Conservation (phyloP, 37 sponge, comb jelly and placozoan genomes). For the Oscarella lobularis region DNA sequence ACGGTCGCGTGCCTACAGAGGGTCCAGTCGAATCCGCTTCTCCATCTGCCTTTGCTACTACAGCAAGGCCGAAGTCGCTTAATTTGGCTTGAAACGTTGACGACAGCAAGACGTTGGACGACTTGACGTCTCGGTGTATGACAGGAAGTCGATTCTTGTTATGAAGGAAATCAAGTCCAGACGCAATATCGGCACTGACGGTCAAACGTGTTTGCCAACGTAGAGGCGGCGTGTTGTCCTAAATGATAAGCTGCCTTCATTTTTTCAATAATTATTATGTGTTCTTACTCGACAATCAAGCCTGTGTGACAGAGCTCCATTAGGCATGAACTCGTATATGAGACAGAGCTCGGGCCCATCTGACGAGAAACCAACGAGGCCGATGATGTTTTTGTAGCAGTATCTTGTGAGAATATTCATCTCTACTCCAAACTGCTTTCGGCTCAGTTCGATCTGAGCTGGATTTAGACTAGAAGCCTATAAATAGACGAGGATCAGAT, state of each 20-base stretch:
- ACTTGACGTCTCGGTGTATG: conserved; percentile 86
- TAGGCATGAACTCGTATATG: not conserved
- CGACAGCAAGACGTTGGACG: conserved; percentile 63
- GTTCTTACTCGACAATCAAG: not conserved
- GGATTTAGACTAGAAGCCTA: not conserved
- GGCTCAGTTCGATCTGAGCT: not conserved
- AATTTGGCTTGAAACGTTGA: not conserved
- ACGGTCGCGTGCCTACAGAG: not conserved
- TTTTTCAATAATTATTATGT: too few relatives aligned
- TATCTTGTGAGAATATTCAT: not conserved
- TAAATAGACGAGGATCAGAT: not conserved
- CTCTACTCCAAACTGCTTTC: conserved; percentile 1
- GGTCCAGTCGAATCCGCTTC: not conserved
- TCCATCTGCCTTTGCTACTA: not conserved
- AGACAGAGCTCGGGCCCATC: conserved; percentile 1
- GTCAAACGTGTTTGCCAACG: not conserved
- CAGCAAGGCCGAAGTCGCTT: not conserved
- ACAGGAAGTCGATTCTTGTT: conserved; percentile 25
- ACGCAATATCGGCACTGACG: not conserved
- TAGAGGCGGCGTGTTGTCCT: not conserved
- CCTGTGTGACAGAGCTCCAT: not conserved
- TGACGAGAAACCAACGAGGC: not conserved
- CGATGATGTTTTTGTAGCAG: not conserved
- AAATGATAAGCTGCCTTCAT: too few relatives aligned
- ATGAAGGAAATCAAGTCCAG: not conserved